Conservation (phyloP, 2,797 vertebrate species). For the Acanthurus leucopareius region DNA sequence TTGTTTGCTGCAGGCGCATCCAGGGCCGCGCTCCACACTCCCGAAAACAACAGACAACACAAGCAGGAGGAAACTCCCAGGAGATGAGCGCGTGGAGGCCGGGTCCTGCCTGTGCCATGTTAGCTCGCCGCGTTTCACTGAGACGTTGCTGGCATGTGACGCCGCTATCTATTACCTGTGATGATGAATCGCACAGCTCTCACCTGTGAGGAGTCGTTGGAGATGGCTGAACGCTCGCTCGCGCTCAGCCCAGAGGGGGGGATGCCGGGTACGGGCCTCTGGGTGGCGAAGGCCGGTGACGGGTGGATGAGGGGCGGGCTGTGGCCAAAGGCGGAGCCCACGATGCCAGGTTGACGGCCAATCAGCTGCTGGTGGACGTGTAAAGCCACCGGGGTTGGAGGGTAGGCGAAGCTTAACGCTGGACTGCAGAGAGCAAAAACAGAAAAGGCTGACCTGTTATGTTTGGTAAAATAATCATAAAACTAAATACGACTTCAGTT, state of each 20-base stretch:
- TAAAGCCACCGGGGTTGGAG: conserved; percentile 94
- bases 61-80: conserved; percentile 77
- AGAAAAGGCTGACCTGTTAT: neutral
- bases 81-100: conserved; percentile 66
- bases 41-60: conserved; percentile 76
- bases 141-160: conserved; percentile 62
- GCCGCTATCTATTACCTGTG: conserved; percentile 72
- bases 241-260: conserved; percentile 90
- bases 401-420: conserved; percentile 95
- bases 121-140: conserved; percentile 29
- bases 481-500: conserved; percentile 38
- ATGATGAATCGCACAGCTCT: conserved; percentile 83
- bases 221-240: conserved; percentile 90
- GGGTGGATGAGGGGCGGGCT: conserved; percentile 97
- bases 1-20: conserved; percentile 77
- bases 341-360: conserved; percentile 92
- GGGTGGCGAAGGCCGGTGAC: conserved; percentile 93
- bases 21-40: conserved; percentile 52
- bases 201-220: conserved; percentile 94
- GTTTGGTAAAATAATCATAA: conserved; percentile 12
- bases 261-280: conserved; percentile 94
- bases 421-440: conserved; percentile 81
- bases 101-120: conserved; percentile 67
- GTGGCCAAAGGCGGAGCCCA: conserved; percentile 97
- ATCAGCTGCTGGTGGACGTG: conserved; percentile 98